phyloP scores from a whole-genome alignment of 1,140 invertebrate species.

The Laupala kohalensis region DNA sequence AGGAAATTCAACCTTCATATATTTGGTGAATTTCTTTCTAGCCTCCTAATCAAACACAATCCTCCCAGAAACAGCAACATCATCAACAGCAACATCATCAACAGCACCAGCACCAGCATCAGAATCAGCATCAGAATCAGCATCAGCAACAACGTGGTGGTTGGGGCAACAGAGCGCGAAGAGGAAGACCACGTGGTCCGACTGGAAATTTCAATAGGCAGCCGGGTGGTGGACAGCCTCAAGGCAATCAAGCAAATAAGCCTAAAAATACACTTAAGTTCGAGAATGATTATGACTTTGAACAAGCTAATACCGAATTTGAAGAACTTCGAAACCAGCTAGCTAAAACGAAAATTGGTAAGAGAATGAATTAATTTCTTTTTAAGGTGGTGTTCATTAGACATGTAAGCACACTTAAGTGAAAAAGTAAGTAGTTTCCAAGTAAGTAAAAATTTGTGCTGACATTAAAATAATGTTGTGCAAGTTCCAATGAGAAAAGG shows the following conservation, averaged over 20 bases:
- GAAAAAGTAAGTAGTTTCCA: too few species aligned
- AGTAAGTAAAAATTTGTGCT: too few species aligned
- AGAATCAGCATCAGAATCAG: conserved; percentile 24
- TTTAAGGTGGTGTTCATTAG: too few species aligned
- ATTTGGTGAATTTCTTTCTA: too few species aligned
- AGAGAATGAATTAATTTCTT: too few species aligned
- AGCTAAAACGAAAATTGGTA: conserved; percentile 66
- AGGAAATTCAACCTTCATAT: too few species aligned
- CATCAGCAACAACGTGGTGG: conserved; percentile 11
- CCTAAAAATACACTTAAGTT: conserved; percentile 73
- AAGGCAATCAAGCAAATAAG: conserved; percentile 23
- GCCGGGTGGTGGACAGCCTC: conserved; percentile 15
- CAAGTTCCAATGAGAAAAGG: too few species aligned
- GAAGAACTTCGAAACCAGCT: conserved; percentile 78
- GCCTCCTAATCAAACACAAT: too few species aligned
- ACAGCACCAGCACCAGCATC: conserved; percentile 23
- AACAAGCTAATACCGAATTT: conserved; percentile 92
- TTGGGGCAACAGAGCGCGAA: conserved; percentile 14
- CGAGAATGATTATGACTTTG: conserved; percentile 94
- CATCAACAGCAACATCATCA: background rate
- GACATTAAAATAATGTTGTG: too few species aligned
- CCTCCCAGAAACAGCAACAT: background rate
- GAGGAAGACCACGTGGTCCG: conserved; percentile 24
- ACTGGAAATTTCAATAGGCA: conserved; percentile 18
- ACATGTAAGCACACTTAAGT: too few species aligned